These are phyloP conservation scores for cat (Felis catus) DNA, from an alignment of 2,113 vertebrate species.

Conservation along the genomic window DNA sequence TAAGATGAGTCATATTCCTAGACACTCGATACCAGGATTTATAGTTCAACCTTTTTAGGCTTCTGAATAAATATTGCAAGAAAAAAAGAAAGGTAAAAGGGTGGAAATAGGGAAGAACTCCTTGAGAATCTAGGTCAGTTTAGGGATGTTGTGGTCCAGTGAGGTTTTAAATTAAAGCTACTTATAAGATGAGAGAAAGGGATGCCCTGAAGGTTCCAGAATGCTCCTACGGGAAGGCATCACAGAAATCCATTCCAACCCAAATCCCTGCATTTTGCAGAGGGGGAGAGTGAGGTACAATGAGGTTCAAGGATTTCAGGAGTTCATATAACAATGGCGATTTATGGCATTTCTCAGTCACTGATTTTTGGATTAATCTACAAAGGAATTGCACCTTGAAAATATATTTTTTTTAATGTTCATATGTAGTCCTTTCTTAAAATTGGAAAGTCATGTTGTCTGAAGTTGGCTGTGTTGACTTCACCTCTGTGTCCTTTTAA, in stretches of 20 bases:
- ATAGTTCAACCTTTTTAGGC: not conserved
- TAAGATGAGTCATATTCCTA: not conserved
- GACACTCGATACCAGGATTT: not conserved
- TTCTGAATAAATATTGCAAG: not conserved
- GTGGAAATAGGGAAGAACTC: not conserved
- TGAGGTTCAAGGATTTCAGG: not conserved
- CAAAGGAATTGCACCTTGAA: not conserved
- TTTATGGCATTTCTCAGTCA: not conserved
- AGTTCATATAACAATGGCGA: not conserved
- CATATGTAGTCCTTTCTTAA: not conserved
- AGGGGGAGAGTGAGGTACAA: too few relatives aligned
- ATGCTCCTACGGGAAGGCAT: not conserved
- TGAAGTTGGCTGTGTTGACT: not conserved
- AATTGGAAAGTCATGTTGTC: not conserved
- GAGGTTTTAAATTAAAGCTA: not conserved
- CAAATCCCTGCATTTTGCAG: not conserved
- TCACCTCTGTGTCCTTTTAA: not conserved
- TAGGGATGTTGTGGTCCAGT: not conserved
- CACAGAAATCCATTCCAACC: not conserved
- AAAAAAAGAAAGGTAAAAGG: not conserved
- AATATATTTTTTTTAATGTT: not conserved
- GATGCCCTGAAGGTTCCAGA: not conserved
- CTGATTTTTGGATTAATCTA: not conserved
- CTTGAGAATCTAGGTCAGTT: not conserved
- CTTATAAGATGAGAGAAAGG: not conserved